Conservation (phyloP, 2,888 invertebrate genomes). For the Cryptocheilus praepositus region DNA sequence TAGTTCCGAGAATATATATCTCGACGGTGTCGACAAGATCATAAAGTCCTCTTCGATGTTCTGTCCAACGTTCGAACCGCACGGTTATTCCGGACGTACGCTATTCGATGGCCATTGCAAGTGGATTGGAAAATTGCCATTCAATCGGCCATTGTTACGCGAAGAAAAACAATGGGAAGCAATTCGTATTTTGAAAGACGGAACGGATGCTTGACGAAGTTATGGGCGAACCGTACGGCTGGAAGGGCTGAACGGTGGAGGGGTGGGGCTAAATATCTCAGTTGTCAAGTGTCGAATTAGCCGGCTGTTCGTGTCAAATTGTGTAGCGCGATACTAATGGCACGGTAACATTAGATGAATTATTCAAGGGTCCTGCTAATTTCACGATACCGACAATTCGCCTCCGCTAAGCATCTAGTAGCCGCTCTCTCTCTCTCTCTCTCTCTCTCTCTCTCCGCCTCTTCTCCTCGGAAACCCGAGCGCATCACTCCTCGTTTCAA, state of each 20-base stretch:
- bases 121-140: too few species aligned
- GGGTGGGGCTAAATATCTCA: slow-evolving; percentile 51
- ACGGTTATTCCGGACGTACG: too few species aligned
- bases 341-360: slow-evolving; percentile 64
- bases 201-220: neutral
- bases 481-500: slow-evolving; percentile 2
- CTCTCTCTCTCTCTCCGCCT: neutral
- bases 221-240: neutral
- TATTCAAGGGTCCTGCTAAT: slow-evolving; percentile 62
- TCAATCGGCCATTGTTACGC: too few species aligned
- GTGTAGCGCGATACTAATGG: slow-evolving; percentile 67
- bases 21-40: too few species aligned
- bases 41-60: too few species aligned
- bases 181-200: too few species aligned
- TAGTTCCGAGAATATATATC: too few species aligned
- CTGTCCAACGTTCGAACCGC: too few species aligned
- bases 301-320: slow-evolving; percentile 68
- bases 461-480: slow-evolving; percentile 19
- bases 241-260: slow-evolving; percentile 4
- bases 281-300: slow-evolving; percentile 70
- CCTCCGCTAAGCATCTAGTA: slow-evolving; percentile 32
- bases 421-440: slow-evolving; percentile 8
- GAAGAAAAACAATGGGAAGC: too few species aligned
- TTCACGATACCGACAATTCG: slow-evolving; percentile 42
- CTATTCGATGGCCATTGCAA: too few species aligned